Evolutionary conservation across 2,113 vertebrate species (phyloP).

Genomic region (Eleginops maclovinus): DNA sequence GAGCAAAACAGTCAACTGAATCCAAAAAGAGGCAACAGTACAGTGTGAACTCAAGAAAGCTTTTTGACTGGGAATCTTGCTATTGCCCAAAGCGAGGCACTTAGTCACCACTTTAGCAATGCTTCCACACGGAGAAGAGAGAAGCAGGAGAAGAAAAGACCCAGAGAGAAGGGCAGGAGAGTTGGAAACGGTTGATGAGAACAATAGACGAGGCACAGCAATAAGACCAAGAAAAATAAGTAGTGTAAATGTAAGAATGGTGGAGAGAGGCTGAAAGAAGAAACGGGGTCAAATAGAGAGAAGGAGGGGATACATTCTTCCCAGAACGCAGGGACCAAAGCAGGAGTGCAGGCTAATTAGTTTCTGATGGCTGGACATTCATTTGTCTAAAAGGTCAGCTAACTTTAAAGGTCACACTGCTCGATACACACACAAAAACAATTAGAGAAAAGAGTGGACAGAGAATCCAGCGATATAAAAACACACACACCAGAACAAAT

Average conservation of each 20-base stretch:
- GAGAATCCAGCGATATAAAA: constrained; percentile 46
- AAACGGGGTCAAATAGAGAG: constrained; percentile 14
- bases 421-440: constrained; percentile 52
- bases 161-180: constrained; percentile 35
- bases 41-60: constrained; percentile 72
- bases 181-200: constrained; percentile 52
- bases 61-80: constrained; percentile 67
- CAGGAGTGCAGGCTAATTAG: constrained; percentile 79
- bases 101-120: constrained; percentile 75
- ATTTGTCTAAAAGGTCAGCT: constrained; percentile 81
- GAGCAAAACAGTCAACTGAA: constrained; percentile 72
- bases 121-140: constrained; percentile 51
- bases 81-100: constrained; percentile 63
- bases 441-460: constrained; percentile 41
- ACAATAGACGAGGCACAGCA: constrained; percentile 38
- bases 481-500: constrained; percentile 49
- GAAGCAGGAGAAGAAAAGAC: constrained; percentile 29
- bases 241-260: constrained; percentile 33
- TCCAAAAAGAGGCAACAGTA: constrained; percentile 63
- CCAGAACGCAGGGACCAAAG: constrained; percentile 68
- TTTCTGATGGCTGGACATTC: constrained; percentile 78
- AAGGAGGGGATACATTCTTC: constrained; percentile 53
- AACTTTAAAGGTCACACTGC: constrained; percentile 80
- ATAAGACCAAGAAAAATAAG: constrained; percentile 41
- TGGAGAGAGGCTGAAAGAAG: constrained; percentile 13